These are phyloP conservation scores for Psittacus erithacus DNA, from an alignment of 2,113 vertebrate genomes.

Conservation along the genomic window DNA sequence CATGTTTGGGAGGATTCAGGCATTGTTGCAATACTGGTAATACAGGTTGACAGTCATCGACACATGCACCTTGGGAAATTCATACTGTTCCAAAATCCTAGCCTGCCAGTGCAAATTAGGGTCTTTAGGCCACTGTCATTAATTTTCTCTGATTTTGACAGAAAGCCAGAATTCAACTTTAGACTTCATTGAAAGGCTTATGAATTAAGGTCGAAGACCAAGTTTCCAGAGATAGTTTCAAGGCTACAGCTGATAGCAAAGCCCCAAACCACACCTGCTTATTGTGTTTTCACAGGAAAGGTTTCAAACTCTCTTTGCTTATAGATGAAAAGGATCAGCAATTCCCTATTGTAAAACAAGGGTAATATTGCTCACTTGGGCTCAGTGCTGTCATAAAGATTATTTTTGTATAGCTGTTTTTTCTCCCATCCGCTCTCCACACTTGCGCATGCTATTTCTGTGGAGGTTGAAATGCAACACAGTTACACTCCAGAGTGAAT, in stretches of 20 bases:
- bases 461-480: conserved; percentile 46
- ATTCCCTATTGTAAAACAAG: neutral
- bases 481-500: conserved; percentile 37
- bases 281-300: neutral
- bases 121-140: neutral
- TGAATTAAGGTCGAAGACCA: neutral
- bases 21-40: conserved; percentile 15
- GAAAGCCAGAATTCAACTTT: neutral
- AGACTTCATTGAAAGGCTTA: neutral
- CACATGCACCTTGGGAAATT: neutral
- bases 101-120: neutral
- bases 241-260: neutral
- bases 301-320: neutral
- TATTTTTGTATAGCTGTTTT: conserved; percentile 53
- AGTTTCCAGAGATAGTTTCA: neutral
- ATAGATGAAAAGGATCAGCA: neutral
- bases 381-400: conserved; percentile 33
- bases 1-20: neutral
- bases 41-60: neutral
- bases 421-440: conserved; percentile 15
- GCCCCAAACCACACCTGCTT: neutral
- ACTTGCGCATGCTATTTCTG: conserved; percentile 38
- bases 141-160: neutral
- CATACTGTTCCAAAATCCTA: neutral
- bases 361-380: conserved; percentile 41